A percentile compares a stretch with the other conserved stretches of the same genome.
Conservation (phyloP, 1,140 invertebrate species). For the Ostrea denselamellosa region DNA sequence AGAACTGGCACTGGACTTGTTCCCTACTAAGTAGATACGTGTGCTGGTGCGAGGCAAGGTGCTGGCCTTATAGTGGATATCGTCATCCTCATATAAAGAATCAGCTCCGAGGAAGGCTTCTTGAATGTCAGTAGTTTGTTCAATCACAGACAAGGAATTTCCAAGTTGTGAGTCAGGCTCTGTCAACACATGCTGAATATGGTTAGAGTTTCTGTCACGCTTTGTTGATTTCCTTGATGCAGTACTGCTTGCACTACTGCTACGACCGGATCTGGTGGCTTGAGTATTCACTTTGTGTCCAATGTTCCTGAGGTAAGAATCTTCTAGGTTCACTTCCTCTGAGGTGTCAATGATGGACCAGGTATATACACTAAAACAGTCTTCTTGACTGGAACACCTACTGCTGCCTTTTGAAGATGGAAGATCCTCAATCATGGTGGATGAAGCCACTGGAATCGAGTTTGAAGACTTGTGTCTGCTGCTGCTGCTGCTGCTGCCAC, state of each 20-base stretch:
- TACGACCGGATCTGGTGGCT: constrained; percentile 57
- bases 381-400: constrained; percentile 55
- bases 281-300: constrained; percentile 48
- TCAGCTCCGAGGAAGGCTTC: constrained; percentile 45
- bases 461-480: constrained; percentile 55
- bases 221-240: constrained; percentile 46
- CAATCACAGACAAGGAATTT: constrained; percentile 51
- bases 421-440: constrained; percentile 63
- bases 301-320: constrained; percentile 68
- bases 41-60: constrained; percentile 67
- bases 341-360: constrained; percentile 71
- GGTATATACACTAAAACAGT: constrained; percentile 68
- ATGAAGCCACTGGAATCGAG: constrained; percentile 63
- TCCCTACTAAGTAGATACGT: constrained; percentile 53
- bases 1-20: constrained; percentile 66
- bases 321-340: constrained; percentile 67
- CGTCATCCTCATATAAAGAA: constrained; percentile 52
- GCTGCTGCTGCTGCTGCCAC: constrained; percentile 61
- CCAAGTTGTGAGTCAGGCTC: constrained; percentile 16
- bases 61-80: constrained; percentile 61
- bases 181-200: constrained; percentile 25
- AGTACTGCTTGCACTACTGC: constrained; percentile 47
- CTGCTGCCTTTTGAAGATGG: constrained; percentile 59
- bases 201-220: constrained; percentile 44
- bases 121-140: constrained; percentile 20